Conservation (phyloP, 2,888 invertebrate species). For the Lysandra coridon region DNA sequence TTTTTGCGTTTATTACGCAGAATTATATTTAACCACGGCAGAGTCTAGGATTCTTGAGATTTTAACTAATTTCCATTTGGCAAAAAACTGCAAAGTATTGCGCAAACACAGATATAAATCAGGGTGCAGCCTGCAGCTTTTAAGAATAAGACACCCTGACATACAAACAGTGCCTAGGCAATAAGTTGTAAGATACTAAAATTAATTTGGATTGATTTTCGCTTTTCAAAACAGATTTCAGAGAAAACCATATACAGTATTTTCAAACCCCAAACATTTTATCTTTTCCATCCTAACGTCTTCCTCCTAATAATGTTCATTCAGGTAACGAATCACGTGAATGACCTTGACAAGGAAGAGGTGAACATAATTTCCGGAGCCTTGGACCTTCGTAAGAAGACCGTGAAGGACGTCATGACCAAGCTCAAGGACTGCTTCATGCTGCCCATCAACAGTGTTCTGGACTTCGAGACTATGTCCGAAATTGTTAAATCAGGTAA, state of each 20-base stretch:
- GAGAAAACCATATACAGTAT: too few relatives aligned
- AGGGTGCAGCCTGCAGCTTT: neutral
- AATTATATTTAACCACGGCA: conserved; percentile 21
- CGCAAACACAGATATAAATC: neutral
- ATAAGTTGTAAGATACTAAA: too few relatives aligned
- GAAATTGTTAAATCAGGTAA: conserved; percentile 96
- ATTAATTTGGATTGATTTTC: too few relatives aligned
- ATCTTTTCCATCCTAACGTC: too few relatives aligned
- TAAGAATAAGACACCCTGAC: neutral
- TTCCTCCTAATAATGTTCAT: neutral
- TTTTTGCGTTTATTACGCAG: conserved; percentile 24
- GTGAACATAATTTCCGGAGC: conserved; percentile 98
- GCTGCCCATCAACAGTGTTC: conserved; percentile 92
- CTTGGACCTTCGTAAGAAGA: conserved; percentile 91
- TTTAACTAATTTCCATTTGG: neutral
- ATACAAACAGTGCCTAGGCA: too few relatives aligned
- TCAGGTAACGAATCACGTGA: conserved; percentile 92
- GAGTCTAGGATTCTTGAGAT: neutral
- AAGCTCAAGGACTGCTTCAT: conserved; percentile 97
- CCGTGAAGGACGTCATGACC: conserved; percentile 97
- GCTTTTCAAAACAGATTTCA: too few relatives aligned
- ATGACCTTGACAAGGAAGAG: conserved; percentile 95
- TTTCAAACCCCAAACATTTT: too few relatives aligned
- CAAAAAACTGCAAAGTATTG: neutral
- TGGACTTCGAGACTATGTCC: conserved; percentile 98